phyloP scores from a whole-genome alignment of 1,140 invertebrate genomes.

The Berghia stephanieae region DNA sequence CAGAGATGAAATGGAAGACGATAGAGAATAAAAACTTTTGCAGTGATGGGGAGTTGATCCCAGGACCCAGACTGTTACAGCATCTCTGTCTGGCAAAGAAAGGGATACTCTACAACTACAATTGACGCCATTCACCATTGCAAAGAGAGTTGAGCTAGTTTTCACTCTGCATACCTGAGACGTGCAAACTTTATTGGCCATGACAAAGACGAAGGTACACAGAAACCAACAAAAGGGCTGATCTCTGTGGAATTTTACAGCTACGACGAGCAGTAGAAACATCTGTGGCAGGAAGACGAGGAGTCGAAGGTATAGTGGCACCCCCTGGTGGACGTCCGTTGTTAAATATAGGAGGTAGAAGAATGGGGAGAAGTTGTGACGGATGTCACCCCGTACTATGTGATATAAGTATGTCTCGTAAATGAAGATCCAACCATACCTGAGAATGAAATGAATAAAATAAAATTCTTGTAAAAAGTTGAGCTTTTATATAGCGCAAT shows the following conservation, averaged over 20 bases:
- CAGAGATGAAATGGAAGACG: too few species aligned
- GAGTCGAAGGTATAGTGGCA: slow-evolving; percentile 71
- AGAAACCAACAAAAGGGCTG: slow-evolving; percentile 86
- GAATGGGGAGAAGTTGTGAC: slow-evolving; percentile 97
- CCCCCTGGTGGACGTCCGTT: slow-evolving; percentile 67
- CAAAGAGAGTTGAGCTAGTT: too few species aligned
- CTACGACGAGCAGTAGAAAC: slow-evolving; percentile 65
- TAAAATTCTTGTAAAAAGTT: neutral
- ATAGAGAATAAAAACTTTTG: too few species aligned
- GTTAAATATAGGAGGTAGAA: slow-evolving; percentile 92
- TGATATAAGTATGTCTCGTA: slow-evolving; percentile 96
- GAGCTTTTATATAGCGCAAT: too few species aligned
- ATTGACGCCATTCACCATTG: too few species aligned
- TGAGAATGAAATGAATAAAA: slow-evolving; percentile 36
- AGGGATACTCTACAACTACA: too few species aligned
- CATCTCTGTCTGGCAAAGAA: too few species aligned
- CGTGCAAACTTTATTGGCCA: slow-evolving; percentile 95
- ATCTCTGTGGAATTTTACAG: slow-evolving; percentile 68
- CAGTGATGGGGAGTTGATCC: too few species aligned
- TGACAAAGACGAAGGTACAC: slow-evolving; percentile 88
- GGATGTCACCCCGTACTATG: slow-evolving; percentile 84
- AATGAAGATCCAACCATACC: slow-evolving; percentile 88
- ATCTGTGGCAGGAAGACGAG: slow-evolving; percentile 74
- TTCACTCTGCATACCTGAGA: slow-evolving; percentile 66
- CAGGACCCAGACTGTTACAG: too few species aligned